Evolutionary conservation across 1,140 invertebrate genomes (phyloP), one percentile per base, ranked within the genome.

Genomic region (Ephestia elutella): DNA sequence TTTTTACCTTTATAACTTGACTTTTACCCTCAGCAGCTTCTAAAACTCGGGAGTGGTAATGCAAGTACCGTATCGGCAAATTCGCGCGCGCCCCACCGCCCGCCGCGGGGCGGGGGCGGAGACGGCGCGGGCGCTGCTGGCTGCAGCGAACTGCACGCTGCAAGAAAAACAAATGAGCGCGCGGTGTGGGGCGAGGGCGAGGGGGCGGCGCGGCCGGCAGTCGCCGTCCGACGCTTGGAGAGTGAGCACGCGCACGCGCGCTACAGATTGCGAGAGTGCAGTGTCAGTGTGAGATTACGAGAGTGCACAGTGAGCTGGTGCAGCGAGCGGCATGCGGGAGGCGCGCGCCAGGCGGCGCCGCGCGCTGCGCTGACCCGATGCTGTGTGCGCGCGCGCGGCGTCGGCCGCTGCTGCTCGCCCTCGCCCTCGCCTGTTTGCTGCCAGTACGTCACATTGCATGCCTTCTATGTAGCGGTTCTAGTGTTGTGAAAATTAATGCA

Each of bases 351-450:
- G 57, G 68, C 68, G 69, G 72, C 75, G 71, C 75, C 65, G 64
- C 69, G 68, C 74, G 78, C 75, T 69, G 62, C 70, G 72, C 74
- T 82, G 78, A 82, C 71, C 75, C 71, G 60, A 80, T 80, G 77
- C 75, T 56, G 38, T 53, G 75, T 71, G 59, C 66, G 67, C 69
- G n/a, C 62, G 53, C 63, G 74, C 80, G 71, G 71, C 75, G 59
- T 66, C 57, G 71, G 77, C 75, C 78, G 75, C 77, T 81, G 75
- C 75, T 75, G 78, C 78, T 80, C 71, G 75, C 73, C 65, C 73
- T 81, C 78, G 78, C 77, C 80, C 74, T 77, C 78, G 74, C 71
- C 80, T 74, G 71, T 69, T 60, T 67, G 67, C 72, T 82, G 66
- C 74, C 72, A 71, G 80, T 80, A 81, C 65, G 77, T 76, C 53